Evolutionary conservation across 2,888 invertebrate genomes (phyloP), one percentile per base, ranked within the genome.

Genomic region (Dryocosmus kuriphilus): DNA sequence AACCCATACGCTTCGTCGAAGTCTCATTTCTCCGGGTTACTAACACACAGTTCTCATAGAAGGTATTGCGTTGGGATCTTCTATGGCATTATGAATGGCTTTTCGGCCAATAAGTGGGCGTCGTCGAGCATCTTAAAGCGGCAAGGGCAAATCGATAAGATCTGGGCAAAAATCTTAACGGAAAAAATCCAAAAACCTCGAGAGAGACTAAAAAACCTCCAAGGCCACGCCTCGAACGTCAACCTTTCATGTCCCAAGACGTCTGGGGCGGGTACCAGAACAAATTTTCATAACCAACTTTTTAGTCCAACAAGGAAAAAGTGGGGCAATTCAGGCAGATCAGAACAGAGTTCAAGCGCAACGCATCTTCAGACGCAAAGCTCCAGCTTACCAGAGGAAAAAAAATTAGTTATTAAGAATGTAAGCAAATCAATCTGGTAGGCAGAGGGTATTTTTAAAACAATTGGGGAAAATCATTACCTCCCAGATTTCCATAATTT

Each of bases 1-100:
- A n/a, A n/a, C n/a, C n/a, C n/a, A n/a, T n/a, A n/a, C n/a, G n/a
- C n/a, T n/a, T n/a, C n/a, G n/a, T 14, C 57, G 78, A 16, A 79
- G 77, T 19, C 61, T 81, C 11, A 71, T n/a, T 81, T 32, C 35
- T 57, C 24, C n/a, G n/a, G n/a, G 81, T 79, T 2, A 81, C 79
- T 51, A 61, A 76, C 27, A 77, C n/a, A 80, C 60, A 4, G 77
- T n/a, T 19, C 65, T 3, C 7, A n/a, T n/a, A 76, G 30, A 80
- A 76, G 32, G 65, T n/a, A n/a, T 77, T 1, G 76, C 74, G 2
- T 24, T 81, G 3, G 67, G 19, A 2, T 74, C 77, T 46, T 77
- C 79, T n/a, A 55, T 38, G 32, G 41, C 62, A 22, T n/a, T 38
- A 74, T n/a, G 35, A 77, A 2, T 55, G 62, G 11, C 74, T 80